A percentile compares a stretch with the other conserved stretches of the same genome.
Conservation (phyloP, 1,140 invertebrate species). For the Heliconius hewitsoni region DNA sequence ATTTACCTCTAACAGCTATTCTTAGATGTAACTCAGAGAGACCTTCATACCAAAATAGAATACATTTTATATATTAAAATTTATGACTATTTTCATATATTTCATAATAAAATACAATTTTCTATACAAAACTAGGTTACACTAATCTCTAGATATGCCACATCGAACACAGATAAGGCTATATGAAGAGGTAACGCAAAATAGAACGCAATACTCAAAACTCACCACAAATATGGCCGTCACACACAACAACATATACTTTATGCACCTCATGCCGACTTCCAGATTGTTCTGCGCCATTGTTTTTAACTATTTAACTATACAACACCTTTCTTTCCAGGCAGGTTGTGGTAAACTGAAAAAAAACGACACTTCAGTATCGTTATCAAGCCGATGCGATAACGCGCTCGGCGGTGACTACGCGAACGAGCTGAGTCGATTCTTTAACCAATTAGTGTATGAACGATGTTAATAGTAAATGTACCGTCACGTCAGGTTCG, state of each 20-base stretch:
- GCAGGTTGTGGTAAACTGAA: constrained; percentile 44
- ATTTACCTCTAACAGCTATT: not conserved
- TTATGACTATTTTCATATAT: not conserved
- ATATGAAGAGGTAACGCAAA: not conserved
- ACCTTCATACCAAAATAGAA: constrained; percentile 21
- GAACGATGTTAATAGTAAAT: constrained; percentile 48
- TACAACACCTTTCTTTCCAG: constrained; percentile 32
- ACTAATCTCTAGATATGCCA: constrained; percentile 19
- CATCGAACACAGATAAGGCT: constrained; percentile 37
- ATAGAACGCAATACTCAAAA: constrained; percentile 52
- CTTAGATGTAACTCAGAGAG: not conserved
- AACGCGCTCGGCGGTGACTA: constrained; percentile 48
- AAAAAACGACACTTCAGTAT: constrained; percentile 36
- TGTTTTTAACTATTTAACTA: constrained; percentile 35
- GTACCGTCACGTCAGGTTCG: constrained; percentile 35
- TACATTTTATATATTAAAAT: not conserved
- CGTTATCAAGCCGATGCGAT: constrained; percentile 58
- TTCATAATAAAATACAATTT: not conserved
- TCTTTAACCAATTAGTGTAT: constrained; percentile 60
- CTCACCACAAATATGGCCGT: constrained; percentile 94
- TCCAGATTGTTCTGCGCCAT: constrained; percentile 84
- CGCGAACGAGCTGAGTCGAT: constrained; percentile 43
- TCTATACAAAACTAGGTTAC: not conserved
- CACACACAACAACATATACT: constrained; percentile 91
- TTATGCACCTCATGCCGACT: constrained; percentile 89